Conservation (phyloP, 2,113 vertebrate species). For the Gambusia affinis region DNA sequence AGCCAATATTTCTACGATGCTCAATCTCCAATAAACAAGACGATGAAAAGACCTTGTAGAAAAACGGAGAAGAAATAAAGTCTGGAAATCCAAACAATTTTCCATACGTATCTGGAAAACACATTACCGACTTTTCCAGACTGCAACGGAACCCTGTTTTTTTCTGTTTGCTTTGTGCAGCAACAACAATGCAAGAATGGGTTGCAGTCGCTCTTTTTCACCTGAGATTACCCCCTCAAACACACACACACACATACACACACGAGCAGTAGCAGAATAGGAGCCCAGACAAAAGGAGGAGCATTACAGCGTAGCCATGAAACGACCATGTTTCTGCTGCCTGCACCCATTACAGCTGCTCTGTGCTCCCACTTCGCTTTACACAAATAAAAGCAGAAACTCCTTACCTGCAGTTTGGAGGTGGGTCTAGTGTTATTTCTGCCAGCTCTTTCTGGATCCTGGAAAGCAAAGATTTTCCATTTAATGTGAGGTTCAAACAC, state of each 20-base stretch:
- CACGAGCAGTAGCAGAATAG: conserved; percentile 17
- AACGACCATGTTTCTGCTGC: not conserved
- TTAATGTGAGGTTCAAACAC: not conserved
- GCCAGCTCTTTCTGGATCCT: conserved; percentile 99
- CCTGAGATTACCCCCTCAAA: conserved; percentile 46
- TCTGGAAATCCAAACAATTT: not conserved
- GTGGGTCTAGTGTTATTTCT: conserved; percentile 98
- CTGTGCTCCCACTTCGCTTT: not conserved
- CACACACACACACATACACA: no score
- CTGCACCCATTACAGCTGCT: conserved; percentile 27
- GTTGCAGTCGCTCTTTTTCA: conserved; percentile 19
- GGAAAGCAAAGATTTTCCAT: conserved; percentile 47
- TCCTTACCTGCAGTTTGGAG: conserved; percentile 98
- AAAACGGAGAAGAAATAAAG: no score
- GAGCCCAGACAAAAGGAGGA: conserved; percentile 22
- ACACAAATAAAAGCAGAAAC: conserved; percentile 4
- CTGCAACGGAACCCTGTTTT: not conserved
- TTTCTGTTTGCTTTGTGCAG: not conserved
- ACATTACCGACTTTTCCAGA: not conserved
- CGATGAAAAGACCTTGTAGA: no score
- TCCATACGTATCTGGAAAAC: not conserved
- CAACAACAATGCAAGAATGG: conserved; percentile 9
- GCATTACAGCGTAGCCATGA: conserved; percentile 30
- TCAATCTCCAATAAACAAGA: not conserved
- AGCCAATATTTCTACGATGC: not conserved